These are phyloP conservation scores for Phyllostomus discolor DNA, from an alignment of 2,113 vertebrate species.

Conservation along the genomic window DNA sequence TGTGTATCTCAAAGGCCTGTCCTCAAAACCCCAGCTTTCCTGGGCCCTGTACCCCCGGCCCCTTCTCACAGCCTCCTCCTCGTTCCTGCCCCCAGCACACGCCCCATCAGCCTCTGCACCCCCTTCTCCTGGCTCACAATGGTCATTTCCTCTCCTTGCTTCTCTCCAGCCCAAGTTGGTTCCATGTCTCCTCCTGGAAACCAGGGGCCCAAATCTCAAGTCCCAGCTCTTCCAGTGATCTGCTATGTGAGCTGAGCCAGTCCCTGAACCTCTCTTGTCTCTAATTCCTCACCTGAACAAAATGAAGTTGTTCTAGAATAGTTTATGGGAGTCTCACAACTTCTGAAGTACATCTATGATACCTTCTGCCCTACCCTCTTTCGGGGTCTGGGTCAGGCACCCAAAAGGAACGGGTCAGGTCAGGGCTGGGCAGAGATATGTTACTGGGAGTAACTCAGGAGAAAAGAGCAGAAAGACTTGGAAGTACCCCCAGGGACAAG, in stretches of 20 bases:
- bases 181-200: background rate
- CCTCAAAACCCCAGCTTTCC: background rate
- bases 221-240: background rate
- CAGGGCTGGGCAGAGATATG: background rate
- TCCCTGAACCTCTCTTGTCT: background rate
- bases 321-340: background rate
- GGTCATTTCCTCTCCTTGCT: no score
- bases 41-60: background rate
- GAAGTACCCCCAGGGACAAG: background rate
- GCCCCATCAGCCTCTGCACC: no score
- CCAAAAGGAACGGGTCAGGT: background rate
- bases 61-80: background rate
- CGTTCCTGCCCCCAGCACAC: background rate
- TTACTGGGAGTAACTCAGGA: background rate
- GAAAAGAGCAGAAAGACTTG: background rate
- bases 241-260: background rate
- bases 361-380: background rate
- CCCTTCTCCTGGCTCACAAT: background rate
- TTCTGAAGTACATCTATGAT: background rate
- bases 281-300: background rate
- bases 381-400: background rate
- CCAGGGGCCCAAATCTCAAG: background rate
- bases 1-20: background rate
- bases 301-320: slow-evolving; percentile 8
- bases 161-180: background rate